A percentile compares a stretch with the other conserved stretches of the same genome.
Conservation (phyloP, 2,113 vertebrate genomes). For the Saiga tatarica region DNA sequence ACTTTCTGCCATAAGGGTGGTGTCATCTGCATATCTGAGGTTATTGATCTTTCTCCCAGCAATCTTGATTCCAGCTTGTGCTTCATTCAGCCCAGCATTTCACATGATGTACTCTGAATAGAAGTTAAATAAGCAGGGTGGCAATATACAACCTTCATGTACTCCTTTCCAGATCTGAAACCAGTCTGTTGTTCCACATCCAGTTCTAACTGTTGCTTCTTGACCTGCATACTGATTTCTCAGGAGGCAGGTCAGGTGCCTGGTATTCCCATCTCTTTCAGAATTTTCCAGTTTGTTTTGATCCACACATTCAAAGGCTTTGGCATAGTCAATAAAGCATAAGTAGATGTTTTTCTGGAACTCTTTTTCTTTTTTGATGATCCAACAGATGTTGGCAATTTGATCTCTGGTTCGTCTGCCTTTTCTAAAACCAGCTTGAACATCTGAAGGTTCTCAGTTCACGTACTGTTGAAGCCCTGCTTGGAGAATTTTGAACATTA, state of each 20-base stretch:
- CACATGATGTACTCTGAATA: too few species aligned
- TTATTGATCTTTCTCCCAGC: too few species aligned
- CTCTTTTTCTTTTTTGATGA: not conserved
- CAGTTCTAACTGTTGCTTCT: not conserved
- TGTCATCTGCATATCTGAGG: too few species aligned
- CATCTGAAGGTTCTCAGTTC: not conserved
- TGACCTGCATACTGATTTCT: not conserved
- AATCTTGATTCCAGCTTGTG: too few species aligned
- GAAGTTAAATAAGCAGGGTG: too few species aligned
- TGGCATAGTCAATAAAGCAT: not conserved
- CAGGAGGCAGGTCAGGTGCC: not conserved
- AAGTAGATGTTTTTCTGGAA: not conserved
- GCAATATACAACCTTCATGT: not conserved
- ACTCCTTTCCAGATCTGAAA: not conserved
- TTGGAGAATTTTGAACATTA: not conserved
- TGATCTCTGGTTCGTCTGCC: not conserved
- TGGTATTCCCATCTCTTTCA: not conserved
- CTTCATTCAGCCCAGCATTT: too few species aligned
- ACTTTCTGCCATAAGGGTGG: too few species aligned
- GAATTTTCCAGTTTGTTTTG: not conserved
- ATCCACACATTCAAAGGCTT: not conserved
- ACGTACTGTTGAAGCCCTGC: not conserved
- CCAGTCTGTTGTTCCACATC: not conserved
- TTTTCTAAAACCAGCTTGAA: not conserved
- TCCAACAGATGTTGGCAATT: not conserved